phyloP scores from a whole-genome alignment of 2,888 invertebrate species.

The Netelia inedita region DNA sequence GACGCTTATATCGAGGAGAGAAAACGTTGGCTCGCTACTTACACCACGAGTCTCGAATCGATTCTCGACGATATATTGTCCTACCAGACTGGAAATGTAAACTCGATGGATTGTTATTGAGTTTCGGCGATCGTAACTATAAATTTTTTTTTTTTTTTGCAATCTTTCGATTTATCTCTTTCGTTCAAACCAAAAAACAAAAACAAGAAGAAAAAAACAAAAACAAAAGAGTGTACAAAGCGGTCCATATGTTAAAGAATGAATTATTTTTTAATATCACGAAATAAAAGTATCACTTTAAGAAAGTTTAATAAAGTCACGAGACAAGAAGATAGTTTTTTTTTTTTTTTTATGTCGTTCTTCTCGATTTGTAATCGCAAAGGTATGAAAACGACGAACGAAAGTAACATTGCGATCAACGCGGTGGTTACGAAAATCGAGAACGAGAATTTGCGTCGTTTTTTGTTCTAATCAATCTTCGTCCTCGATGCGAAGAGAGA shows the following conservation, averaged over 20 bases:
- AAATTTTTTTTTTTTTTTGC: conserved; percentile 33
- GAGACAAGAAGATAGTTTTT: conserved; percentile 7
- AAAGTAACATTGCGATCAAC: background rate
- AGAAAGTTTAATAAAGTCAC: conserved; percentile 25
- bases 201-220: background rate
- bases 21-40: conserved; percentile 89
- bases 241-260: conserved; percentile 3
- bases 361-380: conserved; percentile 4
- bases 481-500: background rate
- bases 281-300: conserved; percentile 39
- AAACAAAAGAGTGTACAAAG: conserved; percentile 25
- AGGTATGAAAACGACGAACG: background rate
- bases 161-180: background rate
- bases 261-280: conserved; percentile 62
- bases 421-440: background rate
- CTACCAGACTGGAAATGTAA: conserved; percentile 87
- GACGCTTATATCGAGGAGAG: conserved; percentile 88
- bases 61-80: conserved; percentile 91
- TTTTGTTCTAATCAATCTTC: background rate
- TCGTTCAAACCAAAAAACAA: background rate
- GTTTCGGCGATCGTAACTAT: background rate
- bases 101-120: conserved; percentile 91
- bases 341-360: background rate
- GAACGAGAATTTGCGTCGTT: background rate
- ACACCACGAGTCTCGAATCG: conserved; percentile 89